A percentile compares a stretch with the other conserved stretches of the same genome.
phyloP scores from a whole-genome alignment of 2,113 vertebrate genomes.

The Xiphophorus couchianus region DNA sequence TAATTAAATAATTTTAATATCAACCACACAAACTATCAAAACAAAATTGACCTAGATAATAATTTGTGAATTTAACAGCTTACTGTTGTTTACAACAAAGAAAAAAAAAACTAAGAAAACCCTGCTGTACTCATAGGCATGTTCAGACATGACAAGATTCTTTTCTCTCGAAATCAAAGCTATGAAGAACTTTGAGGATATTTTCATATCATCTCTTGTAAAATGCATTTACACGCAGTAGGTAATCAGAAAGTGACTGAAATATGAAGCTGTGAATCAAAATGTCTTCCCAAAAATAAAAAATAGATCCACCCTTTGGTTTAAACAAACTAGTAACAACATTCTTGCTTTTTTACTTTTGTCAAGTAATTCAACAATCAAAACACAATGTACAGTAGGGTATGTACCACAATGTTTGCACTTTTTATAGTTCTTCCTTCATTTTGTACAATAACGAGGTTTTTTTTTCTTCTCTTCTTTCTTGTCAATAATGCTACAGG shows the following conservation, averaged over 20 bases:
- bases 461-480: too few relatives aligned
- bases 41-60: not conserved
- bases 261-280: not conserved
- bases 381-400: not conserved
- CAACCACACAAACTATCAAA: too few relatives aligned
- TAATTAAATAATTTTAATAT: not conserved
- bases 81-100: not conserved
- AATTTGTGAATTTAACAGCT: not conserved
- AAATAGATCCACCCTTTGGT: not conserved
- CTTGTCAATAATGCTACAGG: not conserved
- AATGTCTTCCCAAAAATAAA: not conserved
- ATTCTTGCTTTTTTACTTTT: not conserved
- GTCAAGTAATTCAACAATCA: not conserved
- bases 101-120: not conserved
- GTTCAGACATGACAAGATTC: constrained; percentile 42
- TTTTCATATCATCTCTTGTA: not conserved
- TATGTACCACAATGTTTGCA: not conserved
- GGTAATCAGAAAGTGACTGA: not conserved
- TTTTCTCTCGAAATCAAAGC: not conserved
- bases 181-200: not conserved
- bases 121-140: constrained; percentile 16
- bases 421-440: not conserved
- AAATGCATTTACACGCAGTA: not conserved
- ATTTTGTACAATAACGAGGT: not conserved
- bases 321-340: not conserved